phyloP scores from a whole-genome alignment of 2,797 vertebrate species.

The Sebastes taczanowskii region DNA sequence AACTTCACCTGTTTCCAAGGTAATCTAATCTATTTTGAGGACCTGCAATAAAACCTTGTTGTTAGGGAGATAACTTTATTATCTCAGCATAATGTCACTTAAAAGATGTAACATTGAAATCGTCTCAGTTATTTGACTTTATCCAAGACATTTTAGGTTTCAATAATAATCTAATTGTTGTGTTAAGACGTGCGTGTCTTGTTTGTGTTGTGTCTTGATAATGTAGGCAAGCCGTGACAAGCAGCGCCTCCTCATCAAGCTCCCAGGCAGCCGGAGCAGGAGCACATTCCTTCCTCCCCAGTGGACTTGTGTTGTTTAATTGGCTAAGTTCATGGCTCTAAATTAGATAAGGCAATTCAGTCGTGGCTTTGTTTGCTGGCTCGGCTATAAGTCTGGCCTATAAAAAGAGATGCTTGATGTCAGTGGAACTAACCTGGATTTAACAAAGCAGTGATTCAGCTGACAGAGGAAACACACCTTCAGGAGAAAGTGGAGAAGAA shows the following conservation, averaged over 20 bases:
- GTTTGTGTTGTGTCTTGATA: conserved; percentile 28
- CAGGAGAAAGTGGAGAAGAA: not conserved
- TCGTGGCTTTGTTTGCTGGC: conserved; percentile 41
- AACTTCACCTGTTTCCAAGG: not conserved
- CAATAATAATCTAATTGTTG: not conserved
- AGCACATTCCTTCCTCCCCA: conserved; percentile 26
- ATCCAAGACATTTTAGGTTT: not conserved
- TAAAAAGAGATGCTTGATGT: conserved; percentile 36
- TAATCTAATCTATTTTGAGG: not conserved
- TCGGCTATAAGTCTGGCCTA: conserved; percentile 21
- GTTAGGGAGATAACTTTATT: not conserved
- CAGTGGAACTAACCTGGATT: conserved; percentile 37
- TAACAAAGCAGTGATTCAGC: conserved; percentile 42
- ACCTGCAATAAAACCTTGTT: not conserved
- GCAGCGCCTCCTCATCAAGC: conserved; percentile 27
- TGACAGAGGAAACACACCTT: conserved; percentile 7
- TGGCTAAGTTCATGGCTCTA: conserved; percentile 41
- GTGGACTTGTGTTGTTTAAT: conserved; percentile 45
- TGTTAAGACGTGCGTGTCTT: not conserved
- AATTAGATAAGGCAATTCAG: conserved; percentile 49
- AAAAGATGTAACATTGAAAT: not conserved
- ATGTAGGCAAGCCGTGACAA: conserved; percentile 48
- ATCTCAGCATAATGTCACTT: not conserved
- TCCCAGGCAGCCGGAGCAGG: conserved; percentile 12
- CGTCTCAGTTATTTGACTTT: not conserved